phyloP scores from a whole-genome alignment of 2,113 vertebrate species.

The Rhegmatorhina hoffmannsi region DNA sequence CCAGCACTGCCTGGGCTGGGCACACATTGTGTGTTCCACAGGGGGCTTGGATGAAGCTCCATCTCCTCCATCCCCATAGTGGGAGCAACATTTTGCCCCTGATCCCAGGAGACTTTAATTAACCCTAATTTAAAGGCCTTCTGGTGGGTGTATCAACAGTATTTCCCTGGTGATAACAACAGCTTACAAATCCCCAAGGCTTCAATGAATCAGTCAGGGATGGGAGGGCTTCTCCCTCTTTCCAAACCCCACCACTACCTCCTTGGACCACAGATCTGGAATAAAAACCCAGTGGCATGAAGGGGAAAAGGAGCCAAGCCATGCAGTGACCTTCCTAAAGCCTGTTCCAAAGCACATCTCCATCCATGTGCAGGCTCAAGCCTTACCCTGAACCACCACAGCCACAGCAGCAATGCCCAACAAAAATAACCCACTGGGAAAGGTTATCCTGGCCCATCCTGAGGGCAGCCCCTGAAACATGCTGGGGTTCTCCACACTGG shows the following conservation, averaged over 20 bases:
- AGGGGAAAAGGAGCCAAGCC: neutral
- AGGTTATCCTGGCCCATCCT: neutral
- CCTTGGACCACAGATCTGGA: neutral
- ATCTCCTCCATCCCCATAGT: neutral
- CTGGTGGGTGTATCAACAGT: neutral
- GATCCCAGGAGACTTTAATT: neutral
- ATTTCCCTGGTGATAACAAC: neutral
- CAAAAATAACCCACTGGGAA: neutral
- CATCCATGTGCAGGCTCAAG: neutral
- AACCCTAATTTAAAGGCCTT: neutral
- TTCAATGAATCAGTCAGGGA: accelerated
- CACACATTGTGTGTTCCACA: neutral
- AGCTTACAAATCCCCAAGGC: neutral
- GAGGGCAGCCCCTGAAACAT: neutral
- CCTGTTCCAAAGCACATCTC: neutral
- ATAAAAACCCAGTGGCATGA: accelerated
- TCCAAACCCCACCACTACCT: neutral
- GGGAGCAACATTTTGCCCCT: neutral
- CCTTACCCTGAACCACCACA: neutral
- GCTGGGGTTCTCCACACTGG: accelerated
- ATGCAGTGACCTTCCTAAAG: neutral
- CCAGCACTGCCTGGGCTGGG: neutral
- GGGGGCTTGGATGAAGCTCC: neutral
- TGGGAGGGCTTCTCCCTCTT: neutral
- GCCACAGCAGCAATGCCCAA: neutral